Conservation (phyloP, 2,797 vertebrate genomes). For the Podarcis siculus region DNA sequence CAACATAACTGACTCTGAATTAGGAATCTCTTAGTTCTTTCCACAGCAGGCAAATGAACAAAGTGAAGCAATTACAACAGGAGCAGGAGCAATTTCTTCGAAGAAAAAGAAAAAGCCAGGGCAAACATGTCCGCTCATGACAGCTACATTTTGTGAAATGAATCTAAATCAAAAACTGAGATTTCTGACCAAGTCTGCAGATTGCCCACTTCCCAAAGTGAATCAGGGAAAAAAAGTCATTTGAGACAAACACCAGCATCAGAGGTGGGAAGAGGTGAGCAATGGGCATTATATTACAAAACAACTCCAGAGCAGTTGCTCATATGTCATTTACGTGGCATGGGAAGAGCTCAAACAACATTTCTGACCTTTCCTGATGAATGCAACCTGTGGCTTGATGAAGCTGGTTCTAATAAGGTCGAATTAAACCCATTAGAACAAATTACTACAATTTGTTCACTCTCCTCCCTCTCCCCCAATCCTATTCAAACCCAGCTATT, state of each 20-base stretch:
- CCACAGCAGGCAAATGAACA: not conserved
- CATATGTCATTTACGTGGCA: not conserved
- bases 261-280: not conserved
- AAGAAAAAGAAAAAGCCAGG: not conserved
- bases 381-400: not conserved
- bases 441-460: not conserved
- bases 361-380: slow-evolving; percentile 16
- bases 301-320: not conserved
- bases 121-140: not conserved
- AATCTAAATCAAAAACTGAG: not conserved
- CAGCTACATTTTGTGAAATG: not conserved
- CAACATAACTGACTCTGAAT: not conserved
- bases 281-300: slow-evolving; percentile 14
- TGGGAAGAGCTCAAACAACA: not conserved
- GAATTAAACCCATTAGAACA: not conserved
- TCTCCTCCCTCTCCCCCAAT: not conserved
- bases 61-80: not conserved
- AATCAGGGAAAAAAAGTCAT: not conserved
- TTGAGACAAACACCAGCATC: not conserved
- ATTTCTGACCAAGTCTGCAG: not conserved
- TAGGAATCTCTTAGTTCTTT: not conserved
- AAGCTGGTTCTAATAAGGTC: not conserved
- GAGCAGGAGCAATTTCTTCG: not conserved
- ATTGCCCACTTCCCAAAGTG: not conserved
- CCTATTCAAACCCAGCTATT: not conserved